Percentiles rank a stretch among this genome's conserved stretches.
These are phyloP conservation scores for Mobula hypostoma DNA, from an alignment of 2,113 vertebrate genomes.

Conservation along the genomic window DNA sequence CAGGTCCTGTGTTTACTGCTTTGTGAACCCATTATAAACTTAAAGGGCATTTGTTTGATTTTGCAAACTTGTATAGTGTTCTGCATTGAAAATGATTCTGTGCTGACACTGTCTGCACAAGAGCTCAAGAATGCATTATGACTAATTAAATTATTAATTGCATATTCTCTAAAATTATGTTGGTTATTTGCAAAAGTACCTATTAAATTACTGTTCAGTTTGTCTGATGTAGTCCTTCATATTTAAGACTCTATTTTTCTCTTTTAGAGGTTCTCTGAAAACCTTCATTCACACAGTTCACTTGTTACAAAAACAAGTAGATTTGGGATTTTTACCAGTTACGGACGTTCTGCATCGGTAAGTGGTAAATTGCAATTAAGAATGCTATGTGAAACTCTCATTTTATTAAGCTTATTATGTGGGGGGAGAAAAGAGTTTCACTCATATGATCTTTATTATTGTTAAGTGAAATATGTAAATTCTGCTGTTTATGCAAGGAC, in stretches of 20 bases:
- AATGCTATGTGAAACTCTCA: background rate
- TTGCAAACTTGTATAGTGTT: background rate
- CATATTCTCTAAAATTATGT: background rate
- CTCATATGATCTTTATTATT: background rate
- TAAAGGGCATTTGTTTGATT: background rate
- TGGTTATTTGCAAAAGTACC: background rate
- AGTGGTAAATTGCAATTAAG: conserved; percentile 42
- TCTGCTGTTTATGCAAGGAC: too few relatives aligned
- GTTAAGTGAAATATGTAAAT: background rate
- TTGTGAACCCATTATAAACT: background rate
- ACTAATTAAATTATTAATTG: conserved; percentile 3
- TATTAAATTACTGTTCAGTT: background rate
- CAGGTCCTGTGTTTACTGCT: background rate
- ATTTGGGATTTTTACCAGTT: conserved; percentile 85
- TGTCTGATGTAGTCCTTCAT: background rate
- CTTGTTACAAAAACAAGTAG: conserved; percentile 91
- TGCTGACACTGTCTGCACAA: background rate
- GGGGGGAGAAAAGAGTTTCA: too few relatives aligned
- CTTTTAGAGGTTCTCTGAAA: conserved; percentile 87
- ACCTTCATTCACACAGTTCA: conserved; percentile 97
- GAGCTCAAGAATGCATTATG: background rate
- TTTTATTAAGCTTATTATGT: too few relatives aligned
- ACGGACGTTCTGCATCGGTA: conserved; percentile 94
- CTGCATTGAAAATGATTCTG: background rate
- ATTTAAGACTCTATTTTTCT: conserved; percentile 47